Base-by-base conservation (phyloP, 2,113 vertebrate genomes). In the Neogobius melanostomus region DNA sequence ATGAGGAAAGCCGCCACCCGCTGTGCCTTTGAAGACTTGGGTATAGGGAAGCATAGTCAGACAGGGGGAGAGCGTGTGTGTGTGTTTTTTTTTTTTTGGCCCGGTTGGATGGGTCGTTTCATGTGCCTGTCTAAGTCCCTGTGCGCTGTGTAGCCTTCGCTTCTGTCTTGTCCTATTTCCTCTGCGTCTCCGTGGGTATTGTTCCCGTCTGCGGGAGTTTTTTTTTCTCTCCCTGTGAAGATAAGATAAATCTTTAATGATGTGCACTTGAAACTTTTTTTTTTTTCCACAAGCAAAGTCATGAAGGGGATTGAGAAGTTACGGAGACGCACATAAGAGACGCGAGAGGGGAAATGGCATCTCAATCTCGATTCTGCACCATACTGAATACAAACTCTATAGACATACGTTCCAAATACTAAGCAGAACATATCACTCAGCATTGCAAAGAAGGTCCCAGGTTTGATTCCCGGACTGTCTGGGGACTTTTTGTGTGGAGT, bases 161-260 rank as follows among this genome's bases (percentile, higher is more conserved):
- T 79, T 79, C 77, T 67, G 64, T 84, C 74, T 82, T 80, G 86
- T 82, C 80, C 85, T 77, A 88, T 82, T 91, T 84, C 74, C 59
- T 57, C 68, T 14, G 45, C 45, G 57, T 75, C 74, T 74, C 62
- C 57, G 48, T 71, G 51, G 69, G 66, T 64, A 81, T 83, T 85
- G 80, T 83, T 87, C 76, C 76, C 48, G 43, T 77, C 79, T 80
- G 74, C 42, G 50, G 73, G 70, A 71, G 67, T 75, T 69, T 76
- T 72, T 66, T 69, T 66, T 68, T 71, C 69, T 76, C 72, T 57
- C 71, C 64, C 64, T 73, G 49, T 74, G 79, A 84, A 79, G 79
- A 82, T 49, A 7, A 64, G 45, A 86, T 83, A 74, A 89, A 88
- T 90, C 63, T 82, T 88, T 89, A 84, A 90, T 84, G 85, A 82